Evolutionary conservation across 2,888 invertebrate genomes (phyloP).

Genomic region (Rhingia campestris): DNA sequence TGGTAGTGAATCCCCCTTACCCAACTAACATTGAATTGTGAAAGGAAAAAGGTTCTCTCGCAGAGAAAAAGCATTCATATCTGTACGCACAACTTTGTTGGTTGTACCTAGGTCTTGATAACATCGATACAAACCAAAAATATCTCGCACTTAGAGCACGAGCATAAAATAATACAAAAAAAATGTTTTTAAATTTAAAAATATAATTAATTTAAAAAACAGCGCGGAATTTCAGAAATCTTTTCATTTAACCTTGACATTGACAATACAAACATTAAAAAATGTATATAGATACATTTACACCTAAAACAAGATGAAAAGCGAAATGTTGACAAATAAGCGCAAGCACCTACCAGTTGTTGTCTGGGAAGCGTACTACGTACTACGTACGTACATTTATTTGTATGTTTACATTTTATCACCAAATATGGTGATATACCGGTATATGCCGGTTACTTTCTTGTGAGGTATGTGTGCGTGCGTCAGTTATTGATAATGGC

Average conservation of each 20-base stretch:
- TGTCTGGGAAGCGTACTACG: background rate
- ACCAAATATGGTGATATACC: slow-evolving; percentile 22
- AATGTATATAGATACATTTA: slow-evolving; percentile 27
- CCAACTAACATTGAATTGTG: slow-evolving; percentile 34
- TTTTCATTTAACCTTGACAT: slow-evolving; percentile 62
- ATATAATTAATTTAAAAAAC: slow-evolving; percentile 25
- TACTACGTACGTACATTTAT: background rate
- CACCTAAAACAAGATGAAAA: slow-evolving; percentile 11
- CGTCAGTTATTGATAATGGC: slow-evolving; percentile 57
- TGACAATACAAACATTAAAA: slow-evolving; percentile 30
- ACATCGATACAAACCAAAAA: slow-evolving; percentile 11
- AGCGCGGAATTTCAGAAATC: slow-evolving; percentile 1
- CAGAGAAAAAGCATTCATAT: slow-evolving; percentile 8
- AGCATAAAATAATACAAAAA: background rate
- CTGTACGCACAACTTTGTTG: slow-evolving; percentile 21
- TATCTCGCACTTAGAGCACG: background rate
- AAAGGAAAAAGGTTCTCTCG: slow-evolving; percentile 36
- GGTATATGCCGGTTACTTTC: background rate
- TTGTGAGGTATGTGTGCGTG: slow-evolving; percentile 45
- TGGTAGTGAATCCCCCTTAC: background rate
- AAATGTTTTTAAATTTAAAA: slow-evolving; percentile 17
- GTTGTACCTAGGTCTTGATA: background rate
- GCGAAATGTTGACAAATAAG: background rate
- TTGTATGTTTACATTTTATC: slow-evolving; percentile 17
- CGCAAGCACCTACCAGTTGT: background rate